These are phyloP conservation scores for Popillia japonica DNA, from an alignment of 1,140 invertebrate genomes.

Conservation along the genomic window DNA sequence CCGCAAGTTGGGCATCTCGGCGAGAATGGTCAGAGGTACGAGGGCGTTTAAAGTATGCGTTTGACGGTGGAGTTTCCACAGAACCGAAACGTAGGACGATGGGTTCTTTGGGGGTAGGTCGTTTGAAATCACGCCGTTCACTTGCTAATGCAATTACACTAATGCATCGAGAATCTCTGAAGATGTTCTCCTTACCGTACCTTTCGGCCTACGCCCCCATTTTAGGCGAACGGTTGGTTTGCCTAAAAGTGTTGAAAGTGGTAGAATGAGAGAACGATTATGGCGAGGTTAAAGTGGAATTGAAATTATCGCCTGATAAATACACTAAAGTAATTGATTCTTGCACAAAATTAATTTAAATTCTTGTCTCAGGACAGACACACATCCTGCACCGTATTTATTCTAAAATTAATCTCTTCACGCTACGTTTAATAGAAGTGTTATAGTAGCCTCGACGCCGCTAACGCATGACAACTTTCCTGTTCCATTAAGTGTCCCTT, in stretches of 20 bases:
- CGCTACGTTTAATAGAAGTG: neutral
- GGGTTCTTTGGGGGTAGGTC: neutral
- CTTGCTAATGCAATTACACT: slow-evolving; percentile 33
- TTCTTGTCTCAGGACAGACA: neutral
- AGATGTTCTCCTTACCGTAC: neutral
- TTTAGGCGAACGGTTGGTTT: neutral
- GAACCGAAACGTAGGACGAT: neutral
- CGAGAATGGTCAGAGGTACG: neutral
- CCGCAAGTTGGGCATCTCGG: neutral
- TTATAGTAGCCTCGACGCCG: neutral
- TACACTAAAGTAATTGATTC: neutral
- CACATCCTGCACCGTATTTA: neutral
- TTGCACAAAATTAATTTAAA: too few relatives aligned
- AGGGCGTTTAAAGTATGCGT: neutral
- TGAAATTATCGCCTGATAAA: neutral
- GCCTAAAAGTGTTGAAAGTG: neutral
- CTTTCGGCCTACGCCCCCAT: neutral
- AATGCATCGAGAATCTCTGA: slow-evolving; percentile 16
- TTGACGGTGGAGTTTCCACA: neutral
- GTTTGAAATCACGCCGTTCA: slow-evolving; percentile 13
- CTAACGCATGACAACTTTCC: neutral
- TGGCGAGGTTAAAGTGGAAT: neutral
- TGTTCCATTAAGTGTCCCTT: slow-evolving; percentile 6
- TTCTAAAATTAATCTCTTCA: slow-evolving; percentile 14
- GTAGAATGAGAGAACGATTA: neutral